Base-by-base conservation (phyloP, 2,113 vertebrate genomes). In the Smithornis capensis region DNA sequence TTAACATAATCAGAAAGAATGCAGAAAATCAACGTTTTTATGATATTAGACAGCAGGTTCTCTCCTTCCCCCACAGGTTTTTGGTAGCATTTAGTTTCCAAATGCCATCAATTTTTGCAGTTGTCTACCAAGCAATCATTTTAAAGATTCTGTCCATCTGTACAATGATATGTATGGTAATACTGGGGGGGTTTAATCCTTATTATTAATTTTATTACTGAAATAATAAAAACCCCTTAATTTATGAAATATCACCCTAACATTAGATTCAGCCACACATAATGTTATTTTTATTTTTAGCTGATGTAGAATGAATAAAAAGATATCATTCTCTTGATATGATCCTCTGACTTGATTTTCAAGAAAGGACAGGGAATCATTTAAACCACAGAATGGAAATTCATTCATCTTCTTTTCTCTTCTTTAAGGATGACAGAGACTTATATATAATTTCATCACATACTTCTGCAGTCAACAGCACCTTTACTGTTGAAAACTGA, bases 381-480 rank as follows among this genome's bases (percentile, higher is more conserved):
- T 75, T 70, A 85, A 87, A 45, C 18, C 81, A 53, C 37, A 78
- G 47, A 89, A 73, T 1, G 3, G 25, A 85, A 83, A 29, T 65
- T 62, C 52, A 65, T 92, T 91, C 53, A 71, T 45, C 7, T 78
- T 49, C 27, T 89, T 83, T 93, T 74, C 74, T 92, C 18, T 69
- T 73, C 94, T 81, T 50, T 73, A 86, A 84, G 62, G 40, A 50
- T 88, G 69, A 90, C 53, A 94, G 82, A 87, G 93, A 89, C 78
- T 84, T 97, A 81, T 81, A 87, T 74, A 92, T 87, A 94, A 96
- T 96, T 96, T 96, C 75, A 86, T 92, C 94, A 89, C 62, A 86
- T 79, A 89, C 62, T 96, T 94, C 71, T 96, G 76, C 88, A 94
- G 80, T 56, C 87, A 95, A 90, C 91, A 94, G 52, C 75, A 90